Base-by-base conservation (phyloP, 1,140 invertebrate genomes). In the Anoplolepis gracilipes region DNA sequence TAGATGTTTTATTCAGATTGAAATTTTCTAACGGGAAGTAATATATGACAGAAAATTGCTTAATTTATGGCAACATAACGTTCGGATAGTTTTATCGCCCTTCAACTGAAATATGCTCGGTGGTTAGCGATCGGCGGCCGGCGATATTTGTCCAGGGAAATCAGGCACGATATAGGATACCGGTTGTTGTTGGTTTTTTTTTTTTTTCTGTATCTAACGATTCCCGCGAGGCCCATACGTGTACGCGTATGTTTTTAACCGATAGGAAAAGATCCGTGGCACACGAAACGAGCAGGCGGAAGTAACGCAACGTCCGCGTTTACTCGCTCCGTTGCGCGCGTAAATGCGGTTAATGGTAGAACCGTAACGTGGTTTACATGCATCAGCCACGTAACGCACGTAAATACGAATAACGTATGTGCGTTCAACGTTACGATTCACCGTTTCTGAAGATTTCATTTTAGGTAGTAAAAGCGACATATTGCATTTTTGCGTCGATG, bases 331-430 rank as follows among this genome's bases (percentile, higher is more conserved):
- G 91, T 65, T 87, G 91, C 69, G 85, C 88, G 90, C 91, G 85
- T 92, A 93, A 92, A 92, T 78, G 85, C 85, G 87, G 89, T 77
- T 92, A 92, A 92, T 87, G 92, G 84, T 46, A 77, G 79, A 91
- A 92, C 88, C 88, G 90, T 91, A 92, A 91, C 69, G 53, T 72
- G 67, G 73, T 75, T 86, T 79, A 84, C 70, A 77, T 57, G 84
- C n/a, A 33, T 70, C 72, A 69, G 77, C 73, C 61, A 70, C 46
- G 70, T 55, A n/a, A 57, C 19, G 4, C 19, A 16, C 39, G 42
- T 39, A 11, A 65, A 25, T n/a, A 36, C 30, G 70, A 62, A 55
- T 39, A 55, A 53, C 55, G 55, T 55, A 62, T 33, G 46, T 49
- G 36, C 78, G 61, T 86, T 77, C 73, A 11, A 36, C 1, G 62